phyloP scores from a whole-genome alignment of 2,113 vertebrate species.

The Mola mola region DNA sequence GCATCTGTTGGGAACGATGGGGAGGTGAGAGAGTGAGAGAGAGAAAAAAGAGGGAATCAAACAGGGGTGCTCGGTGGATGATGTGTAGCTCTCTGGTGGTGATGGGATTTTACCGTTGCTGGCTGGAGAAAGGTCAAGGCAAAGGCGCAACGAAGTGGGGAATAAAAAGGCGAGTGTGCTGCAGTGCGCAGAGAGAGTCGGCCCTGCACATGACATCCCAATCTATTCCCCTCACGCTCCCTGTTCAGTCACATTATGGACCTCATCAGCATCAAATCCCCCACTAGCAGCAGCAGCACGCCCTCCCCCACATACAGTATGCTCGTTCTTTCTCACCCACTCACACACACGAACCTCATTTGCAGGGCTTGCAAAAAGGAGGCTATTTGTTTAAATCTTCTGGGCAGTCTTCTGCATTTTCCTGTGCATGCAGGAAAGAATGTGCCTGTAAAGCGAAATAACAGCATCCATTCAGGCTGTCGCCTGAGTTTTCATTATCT shows the following conservation, averaged over 20 bases:
- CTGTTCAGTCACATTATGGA: conserved; percentile 76
- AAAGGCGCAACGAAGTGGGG: conserved; percentile 66
- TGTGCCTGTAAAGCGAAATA: neutral
- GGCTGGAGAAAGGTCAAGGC: conserved; percentile 77
- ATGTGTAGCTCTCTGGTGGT: conserved; percentile 55
- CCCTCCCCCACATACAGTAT: conserved; percentile 63
- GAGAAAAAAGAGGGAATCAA: conserved; percentile 58
- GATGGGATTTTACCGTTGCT: conserved; percentile 66
- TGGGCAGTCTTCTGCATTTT: neutral
- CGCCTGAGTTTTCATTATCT: conserved; percentile 27
- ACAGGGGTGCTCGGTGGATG: conserved; percentile 46
- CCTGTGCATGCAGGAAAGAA: conserved; percentile 10
- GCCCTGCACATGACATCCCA: conserved; percentile 72
- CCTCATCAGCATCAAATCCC: conserved; percentile 79
- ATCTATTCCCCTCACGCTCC: conserved; percentile 76
- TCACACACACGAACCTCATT: conserved; percentile 46
- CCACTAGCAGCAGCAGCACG: conserved; percentile 58
- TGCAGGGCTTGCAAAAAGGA: conserved; percentile 41
- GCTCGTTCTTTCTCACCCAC: conserved; percentile 11
- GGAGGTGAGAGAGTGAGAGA: neutral
- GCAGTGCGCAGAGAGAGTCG: conserved; percentile 58
- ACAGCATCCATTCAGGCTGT: conserved; percentile 22
- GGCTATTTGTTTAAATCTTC: conserved; percentile 61
- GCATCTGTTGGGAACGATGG: conserved; percentile 39
- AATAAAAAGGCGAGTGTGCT: conserved; percentile 67